Evolutionary conservation across 1,140 invertebrate genomes (phyloP), one percentile per base, ranked within the genome.

Genomic region (Neuroterus valhalla): DNA sequence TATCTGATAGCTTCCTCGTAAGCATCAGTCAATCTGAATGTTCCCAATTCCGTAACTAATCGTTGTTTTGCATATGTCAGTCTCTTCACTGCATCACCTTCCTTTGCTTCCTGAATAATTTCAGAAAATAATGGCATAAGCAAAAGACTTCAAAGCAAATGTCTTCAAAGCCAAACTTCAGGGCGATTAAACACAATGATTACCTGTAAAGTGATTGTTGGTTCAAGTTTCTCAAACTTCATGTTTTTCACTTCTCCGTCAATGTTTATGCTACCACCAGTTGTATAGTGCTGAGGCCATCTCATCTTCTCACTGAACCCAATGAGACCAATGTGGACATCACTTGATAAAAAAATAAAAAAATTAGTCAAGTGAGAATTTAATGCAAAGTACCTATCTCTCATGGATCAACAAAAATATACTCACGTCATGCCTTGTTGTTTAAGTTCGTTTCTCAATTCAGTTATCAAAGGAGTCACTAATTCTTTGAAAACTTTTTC

Each of bases 351-450:
- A 69, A 75, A 71, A 52, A 71, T 62, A 72, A 68, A 21, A 2
- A 50, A 5, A 14, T 50, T n/a, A 50, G 15, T 50, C 15, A 50
- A 50, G 6, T n/a, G 0, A 12, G 14, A 70, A 68, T 66, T 46
- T 11, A n/a, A 62, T 38, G 55, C n/a, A 45, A 71, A 17, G 15
- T 68, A 76, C 70, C 4, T 74, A 76, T 76, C 71, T 68, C 11
- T n/a, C 3, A 45, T 11, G 46, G 46, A 66, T 17, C 48, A 70
- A 66, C 8, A n/a, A 55, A 15, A 15, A 31, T 69, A 67, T 42
- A 90, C 90, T 89, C 86, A 92, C 92, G 87, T 91, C 2, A 94
- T 91, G 66, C 92, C 93, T 43, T 92, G 88, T 44, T 89, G 86
- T 77, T 89, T 90, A n/a, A 92, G 75, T 78, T 91, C 90, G 23